These are phyloP conservation scores for Meriones unguiculatus DNA, from an alignment of 2,113 vertebrate genomes.

Conservation along the genomic window DNA sequence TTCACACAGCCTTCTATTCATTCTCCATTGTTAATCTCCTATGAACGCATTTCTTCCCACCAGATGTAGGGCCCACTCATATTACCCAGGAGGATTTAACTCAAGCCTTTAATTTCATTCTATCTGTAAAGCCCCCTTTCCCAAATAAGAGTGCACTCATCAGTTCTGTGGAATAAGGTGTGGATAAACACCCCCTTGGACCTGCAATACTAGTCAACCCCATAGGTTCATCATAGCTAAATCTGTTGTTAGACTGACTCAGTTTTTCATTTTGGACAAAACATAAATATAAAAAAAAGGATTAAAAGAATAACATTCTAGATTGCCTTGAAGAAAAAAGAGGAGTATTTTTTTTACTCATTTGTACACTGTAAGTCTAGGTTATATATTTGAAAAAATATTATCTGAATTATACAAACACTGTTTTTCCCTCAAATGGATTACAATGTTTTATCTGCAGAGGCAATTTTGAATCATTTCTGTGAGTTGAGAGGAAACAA, in stretches of 20 bases:
- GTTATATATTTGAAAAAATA: background rate
- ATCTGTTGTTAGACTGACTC: background rate
- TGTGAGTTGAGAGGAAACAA: constrained; percentile 28
- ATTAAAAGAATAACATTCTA: background rate
- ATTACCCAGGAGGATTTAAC: background rate
- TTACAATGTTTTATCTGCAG: constrained; percentile 15
- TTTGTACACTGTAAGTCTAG: background rate
- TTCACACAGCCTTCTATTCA: background rate
- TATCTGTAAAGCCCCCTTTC: background rate
- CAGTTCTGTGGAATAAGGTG: background rate
- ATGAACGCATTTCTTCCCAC: background rate
- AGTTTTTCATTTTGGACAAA: background rate
- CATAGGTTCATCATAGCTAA: background rate
- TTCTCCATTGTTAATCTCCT: background rate
- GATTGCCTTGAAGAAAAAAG: background rate
- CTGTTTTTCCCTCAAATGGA: background rate
- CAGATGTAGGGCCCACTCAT: background rate
- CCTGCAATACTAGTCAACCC: background rate
- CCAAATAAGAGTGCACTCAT: background rate
- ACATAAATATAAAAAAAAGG: background rate
- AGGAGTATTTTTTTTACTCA: background rate
- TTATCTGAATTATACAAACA: background rate
- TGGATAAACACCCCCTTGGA: fast-evolving
- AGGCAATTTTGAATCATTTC: background rate
- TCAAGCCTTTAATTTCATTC: background rate